Percentiles rank a stretch among this genome's conserved stretches.
Evolutionary conservation across 2,888 invertebrate species (phyloP).

Genomic region (Linhomoeus sp.): DNA sequence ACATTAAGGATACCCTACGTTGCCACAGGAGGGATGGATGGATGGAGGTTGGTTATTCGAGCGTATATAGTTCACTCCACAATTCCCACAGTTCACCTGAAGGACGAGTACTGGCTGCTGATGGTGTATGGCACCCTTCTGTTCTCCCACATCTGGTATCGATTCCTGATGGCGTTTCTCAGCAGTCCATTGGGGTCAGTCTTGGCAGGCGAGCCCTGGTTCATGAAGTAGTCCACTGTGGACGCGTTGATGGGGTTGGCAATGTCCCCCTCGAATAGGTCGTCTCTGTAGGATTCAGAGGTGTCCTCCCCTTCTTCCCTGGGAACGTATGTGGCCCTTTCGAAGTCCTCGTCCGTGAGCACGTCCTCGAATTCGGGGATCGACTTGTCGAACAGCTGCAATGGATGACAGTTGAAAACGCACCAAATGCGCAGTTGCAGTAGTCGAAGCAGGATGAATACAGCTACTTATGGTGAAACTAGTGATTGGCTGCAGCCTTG

Average conservation of each 20-base stretch:
- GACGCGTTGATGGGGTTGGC: conserved; percentile 21
- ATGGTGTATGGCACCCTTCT: conserved; percentile 7
- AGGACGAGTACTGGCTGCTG: not conserved
- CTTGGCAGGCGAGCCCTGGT: conserved; percentile 7
- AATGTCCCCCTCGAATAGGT: conserved; percentile 24
- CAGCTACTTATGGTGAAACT: too few species aligned
- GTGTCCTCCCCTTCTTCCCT: not conserved
- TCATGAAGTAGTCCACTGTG: conserved; percentile 8
- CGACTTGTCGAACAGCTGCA: conserved; percentile 11
- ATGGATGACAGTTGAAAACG: too few species aligned
- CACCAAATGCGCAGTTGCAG: too few species aligned
- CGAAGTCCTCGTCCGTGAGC: conserved; percentile 8
- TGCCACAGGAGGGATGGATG: too few species aligned
- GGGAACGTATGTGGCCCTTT: not conserved
- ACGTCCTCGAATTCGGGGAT: conserved; percentile 21
- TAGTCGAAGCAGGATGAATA: too few species aligned
- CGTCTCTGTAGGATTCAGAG: conserved; percentile 15
- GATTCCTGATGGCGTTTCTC: conserved; percentile 21
- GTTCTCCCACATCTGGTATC: conserved; percentile 22
- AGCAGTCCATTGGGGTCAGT: conserved; percentile 11
- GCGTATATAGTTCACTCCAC: too few species aligned
- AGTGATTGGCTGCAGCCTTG: too few species aligned
- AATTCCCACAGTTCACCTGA: too few species aligned
- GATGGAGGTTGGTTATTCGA: too few species aligned
- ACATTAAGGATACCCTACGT: too few species aligned